Percentiles rank a stretch among this genome's conserved stretches.
phyloP scores from a whole-genome alignment of 1,140 invertebrate genomes.

The Lasioglossum baleicum region DNA sequence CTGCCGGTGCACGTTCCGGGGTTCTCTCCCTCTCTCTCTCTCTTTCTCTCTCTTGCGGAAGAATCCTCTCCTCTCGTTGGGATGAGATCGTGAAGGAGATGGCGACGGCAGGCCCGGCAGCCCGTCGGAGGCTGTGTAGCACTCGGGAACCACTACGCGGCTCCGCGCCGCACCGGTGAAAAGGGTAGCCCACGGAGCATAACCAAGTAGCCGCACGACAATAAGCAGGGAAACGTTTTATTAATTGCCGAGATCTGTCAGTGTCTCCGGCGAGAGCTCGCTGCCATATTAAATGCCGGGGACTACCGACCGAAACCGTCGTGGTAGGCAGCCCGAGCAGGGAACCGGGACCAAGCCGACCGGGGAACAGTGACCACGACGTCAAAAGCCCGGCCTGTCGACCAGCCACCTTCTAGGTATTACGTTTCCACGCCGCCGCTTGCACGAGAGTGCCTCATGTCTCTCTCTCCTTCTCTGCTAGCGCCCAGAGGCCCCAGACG shows the following conservation, averaged over 20 bases:
- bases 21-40: not conserved
- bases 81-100: constrained; percentile 50
- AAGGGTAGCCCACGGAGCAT: constrained; percentile 71
- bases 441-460: too few relatives aligned
- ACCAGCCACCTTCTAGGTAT: constrained; percentile 51
- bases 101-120: constrained; percentile 2
- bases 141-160: constrained; percentile 19
- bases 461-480: constrained; percentile 17
- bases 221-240: constrained; percentile 77
- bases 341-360: constrained; percentile 5
- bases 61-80: constrained; percentile 1
- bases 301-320: constrained; percentile 66
- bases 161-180: constrained; percentile 56
- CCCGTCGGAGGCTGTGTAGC: not conserved
- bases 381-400: constrained; percentile 29
- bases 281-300: constrained; percentile 71
- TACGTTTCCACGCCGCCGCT: constrained; percentile 57
- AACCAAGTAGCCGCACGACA: constrained; percentile 74
- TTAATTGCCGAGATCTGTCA: constrained; percentile 78
- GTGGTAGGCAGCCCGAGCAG: constrained; percentile 49
- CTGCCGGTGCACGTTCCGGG: constrained; percentile 33
- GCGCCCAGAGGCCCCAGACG: constrained; percentile 33
- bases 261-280: constrained; percentile 65
- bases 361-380: constrained; percentile 19
- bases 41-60: constrained; percentile 29